Base-by-base conservation (phyloP, 2,113 vertebrate species). In the Saimiri boliviensis region DNA sequence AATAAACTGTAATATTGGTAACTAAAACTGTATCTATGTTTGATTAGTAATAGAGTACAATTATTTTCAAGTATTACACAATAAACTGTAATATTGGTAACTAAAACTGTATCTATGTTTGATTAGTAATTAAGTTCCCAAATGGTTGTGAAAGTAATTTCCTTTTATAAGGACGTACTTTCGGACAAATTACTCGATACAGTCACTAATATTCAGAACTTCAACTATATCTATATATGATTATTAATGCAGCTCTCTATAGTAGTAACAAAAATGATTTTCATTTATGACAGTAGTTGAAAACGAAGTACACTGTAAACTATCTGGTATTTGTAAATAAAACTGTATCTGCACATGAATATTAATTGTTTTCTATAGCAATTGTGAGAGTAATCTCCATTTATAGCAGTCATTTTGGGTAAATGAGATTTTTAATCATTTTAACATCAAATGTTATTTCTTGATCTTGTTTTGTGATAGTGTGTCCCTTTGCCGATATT, bases 91-190 rank as follows among this genome's bases (percentile, higher is more conserved):
- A 92, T 97, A 95, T 77, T 74, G 92, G 10, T 47, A 76, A 2
- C 86, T 96, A 92, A 95, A 91, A 70, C 84, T 90, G 1, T 63
- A 96, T 96, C 79, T 35, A 6, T 86, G 37, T 68, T 71, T 98
- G 76, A 95, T 98, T 96, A 95, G 76, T 94, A 98, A 97, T 93
- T 96, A 94, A 84, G 73, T 77, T 96, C 94, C 97, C 49, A 97
- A 92, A 88, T 96, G n/a, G 63, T 95, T 37, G 71, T 96, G 66
- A 97, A 94, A 97, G 83, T 91, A n/a, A 97, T 97, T 98, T 98
- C 71, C 30, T 56, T 96, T 97, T 89, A n/a, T 13, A 94, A 84
- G 40, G 27, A 60, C 91, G 27, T 80, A 82, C 68, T 97, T 97
- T 89, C 95, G 68, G 37, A 85, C 42, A 90, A 94, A 84, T 97